Evolutionary conservation across 2,113 vertebrate genomes (phyloP).

Genomic region (Callithrix jacchus): DNA sequence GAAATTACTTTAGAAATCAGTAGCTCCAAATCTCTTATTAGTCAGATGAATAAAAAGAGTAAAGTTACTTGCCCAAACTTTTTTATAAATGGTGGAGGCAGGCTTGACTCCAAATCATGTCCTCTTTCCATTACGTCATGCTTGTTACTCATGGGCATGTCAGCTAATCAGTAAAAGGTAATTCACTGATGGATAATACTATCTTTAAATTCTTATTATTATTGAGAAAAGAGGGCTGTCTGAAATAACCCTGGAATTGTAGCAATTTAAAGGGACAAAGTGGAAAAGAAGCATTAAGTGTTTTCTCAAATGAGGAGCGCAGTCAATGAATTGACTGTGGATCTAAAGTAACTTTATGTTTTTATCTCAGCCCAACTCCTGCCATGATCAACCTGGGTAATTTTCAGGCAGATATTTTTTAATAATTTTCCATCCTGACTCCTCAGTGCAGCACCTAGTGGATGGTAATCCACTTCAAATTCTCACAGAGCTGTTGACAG

Average conservation of each 20-base stretch:
- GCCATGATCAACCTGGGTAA: not conserved
- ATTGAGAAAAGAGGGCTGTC: not conserved
- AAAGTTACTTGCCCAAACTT: not conserved
- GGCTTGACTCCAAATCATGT: not conserved
- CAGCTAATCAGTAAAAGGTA: not conserved
- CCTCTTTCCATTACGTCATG: not conserved
- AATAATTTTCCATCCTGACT: not conserved
- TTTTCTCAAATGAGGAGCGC: not conserved
- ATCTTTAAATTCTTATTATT: constrained; percentile 8
- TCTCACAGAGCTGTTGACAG: not conserved
- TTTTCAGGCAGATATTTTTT: not conserved
- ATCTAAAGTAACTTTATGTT: not conserved
- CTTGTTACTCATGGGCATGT: not conserved
- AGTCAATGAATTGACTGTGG: not conserved
- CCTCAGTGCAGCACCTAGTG: not conserved
- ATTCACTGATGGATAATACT: not conserved
- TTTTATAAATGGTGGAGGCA: not conserved
- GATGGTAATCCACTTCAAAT: not conserved
- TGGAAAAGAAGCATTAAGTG: not conserved
- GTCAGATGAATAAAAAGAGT: not conserved
- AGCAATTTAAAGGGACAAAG: not conserved
- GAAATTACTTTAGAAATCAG: not conserved
- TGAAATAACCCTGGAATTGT: not conserved
- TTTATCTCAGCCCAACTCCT: not conserved
- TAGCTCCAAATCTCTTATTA: not conserved